Base-by-base conservation (phyloP, 2,888 invertebrate species). In the Drosophila siamana region DNA sequence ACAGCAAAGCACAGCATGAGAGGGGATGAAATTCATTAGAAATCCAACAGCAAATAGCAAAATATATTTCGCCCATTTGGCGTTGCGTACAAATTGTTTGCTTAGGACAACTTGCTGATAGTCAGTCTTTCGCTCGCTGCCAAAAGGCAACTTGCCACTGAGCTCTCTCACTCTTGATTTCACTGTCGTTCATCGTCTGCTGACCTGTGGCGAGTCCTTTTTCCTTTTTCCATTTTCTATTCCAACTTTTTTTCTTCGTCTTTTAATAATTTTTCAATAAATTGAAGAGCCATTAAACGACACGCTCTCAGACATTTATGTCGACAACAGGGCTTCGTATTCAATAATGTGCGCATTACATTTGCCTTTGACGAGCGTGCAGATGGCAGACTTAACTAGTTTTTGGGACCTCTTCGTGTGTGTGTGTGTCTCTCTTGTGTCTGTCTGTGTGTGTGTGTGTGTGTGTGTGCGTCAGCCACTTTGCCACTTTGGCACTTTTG, bases 251-350 rank as follows among this genome's bases (percentile, higher is more conserved):
- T 43, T 11, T 19, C 8, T 41, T 22, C 30, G 4, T 19, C 8
- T 30, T 22, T 54, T 84, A 54, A 85, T 83, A 84, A 84, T 86
- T 84, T 84, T 81, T 77, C 77, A 84, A 85, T 86, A 86, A 86
- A 84, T 86, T 81, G 66, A 30, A 48, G 41, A 67, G 38, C 68
- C 69, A 75, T 78, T 71, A 78, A 59, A 60, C 60, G 69, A 63
- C 70, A 68, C 46, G 60, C 66, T 69, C 55, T 36, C 26, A 33
- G 66, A 57, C 63, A 73, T 67, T 76, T 56, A 63, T 68, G 69
- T 74, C 76, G 78, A 84, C 74, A 67, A 64, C 41, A 50, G 74
- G 71, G 77, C 85, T 86, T 86, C 87, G 40, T 68, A 72, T 84
- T 84, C 83, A 84, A 84, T 84, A 78, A 86, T 71, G 69, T 71